Percentiles rank a stretch among this genome's conserved stretches.
phyloP scores from a whole-genome alignment of 2,113 vertebrate genomes.

The Lates calcarifer region DNA sequence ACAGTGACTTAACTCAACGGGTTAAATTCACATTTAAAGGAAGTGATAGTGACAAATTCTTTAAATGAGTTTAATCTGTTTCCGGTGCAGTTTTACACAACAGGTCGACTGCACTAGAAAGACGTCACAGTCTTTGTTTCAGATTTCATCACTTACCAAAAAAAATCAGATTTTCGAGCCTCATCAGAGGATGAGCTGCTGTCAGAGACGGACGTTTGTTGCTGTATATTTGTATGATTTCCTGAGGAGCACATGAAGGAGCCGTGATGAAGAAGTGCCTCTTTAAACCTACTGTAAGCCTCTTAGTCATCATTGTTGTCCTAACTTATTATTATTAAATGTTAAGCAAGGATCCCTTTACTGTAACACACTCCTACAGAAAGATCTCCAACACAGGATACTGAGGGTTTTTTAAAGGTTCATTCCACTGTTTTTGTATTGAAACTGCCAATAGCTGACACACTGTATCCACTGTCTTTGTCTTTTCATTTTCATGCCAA shows the following conservation, averaged over 20 bases:
- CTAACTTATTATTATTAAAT: constrained; percentile 7
- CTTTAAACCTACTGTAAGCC: constrained; percentile 9
- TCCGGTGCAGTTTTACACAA: background rate
- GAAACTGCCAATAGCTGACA: constrained; percentile 53
- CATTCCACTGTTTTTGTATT: constrained; percentile 21
- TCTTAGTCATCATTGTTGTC: constrained; percentile 12
- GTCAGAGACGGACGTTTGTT: background rate
- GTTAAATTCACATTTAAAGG: background rate
- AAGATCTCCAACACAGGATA: background rate
- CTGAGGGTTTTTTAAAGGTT: background rate
- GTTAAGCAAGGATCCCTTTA: constrained; percentile 40
- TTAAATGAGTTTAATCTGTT: background rate
- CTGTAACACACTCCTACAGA: constrained; percentile 17
- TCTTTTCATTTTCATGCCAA: constrained; percentile 55
- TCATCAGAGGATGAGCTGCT: background rate
- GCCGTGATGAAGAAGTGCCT: constrained; percentile 50
- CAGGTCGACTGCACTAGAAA: background rate
- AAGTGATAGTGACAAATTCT: background rate
- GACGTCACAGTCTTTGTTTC: background rate
- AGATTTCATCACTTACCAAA: background rate
- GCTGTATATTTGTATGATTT: background rate
- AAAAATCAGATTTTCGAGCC: too few species aligned
- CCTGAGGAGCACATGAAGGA: constrained; percentile 4
- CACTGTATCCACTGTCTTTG: constrained; percentile 2
- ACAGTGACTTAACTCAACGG: background rate